Evolutionary conservation across 2,113 vertebrate genomes (phyloP).

Genomic region (Gavia stellata): DNA sequence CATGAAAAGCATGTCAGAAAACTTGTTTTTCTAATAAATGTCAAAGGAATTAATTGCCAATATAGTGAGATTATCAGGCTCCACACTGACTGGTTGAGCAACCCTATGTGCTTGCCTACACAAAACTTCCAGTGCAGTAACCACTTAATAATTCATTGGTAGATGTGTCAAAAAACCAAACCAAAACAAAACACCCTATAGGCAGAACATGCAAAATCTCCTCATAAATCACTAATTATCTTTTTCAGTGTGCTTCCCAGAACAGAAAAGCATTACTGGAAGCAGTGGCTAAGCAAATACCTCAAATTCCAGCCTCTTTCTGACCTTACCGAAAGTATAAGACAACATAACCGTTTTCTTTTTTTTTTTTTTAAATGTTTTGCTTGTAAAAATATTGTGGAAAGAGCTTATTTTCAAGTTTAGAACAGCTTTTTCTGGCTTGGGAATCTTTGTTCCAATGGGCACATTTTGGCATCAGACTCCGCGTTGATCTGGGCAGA

Average conservation of each 20-base stretch:
- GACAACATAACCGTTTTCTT: background rate
- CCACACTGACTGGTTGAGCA: background rate
- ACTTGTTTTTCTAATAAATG: background rate
- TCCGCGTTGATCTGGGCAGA: accelerated
- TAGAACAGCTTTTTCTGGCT: background rate
- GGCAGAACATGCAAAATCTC: background rate
- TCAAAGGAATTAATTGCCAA: background rate
- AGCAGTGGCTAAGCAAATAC: background rate
- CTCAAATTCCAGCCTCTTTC: background rate
- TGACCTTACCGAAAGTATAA: background rate
- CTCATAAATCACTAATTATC: constrained; percentile 3
- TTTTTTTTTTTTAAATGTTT: background rate
- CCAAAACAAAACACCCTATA: background rate
- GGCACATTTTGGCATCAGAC: background rate
- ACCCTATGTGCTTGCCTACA: background rate
- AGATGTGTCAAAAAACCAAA: background rate
- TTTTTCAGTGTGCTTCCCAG: background rate
- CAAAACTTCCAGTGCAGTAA: background rate
- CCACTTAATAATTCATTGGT: background rate
- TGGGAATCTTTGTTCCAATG: background rate
- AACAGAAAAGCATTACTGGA: background rate
- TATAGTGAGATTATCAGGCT: background rate
- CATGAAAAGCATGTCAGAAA: background rate
- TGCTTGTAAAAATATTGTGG: background rate
- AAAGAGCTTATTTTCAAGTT: background rate